Base-by-base conservation (phyloP, 1,140 invertebrate species). In the Brachionus plicatilis region DNA sequence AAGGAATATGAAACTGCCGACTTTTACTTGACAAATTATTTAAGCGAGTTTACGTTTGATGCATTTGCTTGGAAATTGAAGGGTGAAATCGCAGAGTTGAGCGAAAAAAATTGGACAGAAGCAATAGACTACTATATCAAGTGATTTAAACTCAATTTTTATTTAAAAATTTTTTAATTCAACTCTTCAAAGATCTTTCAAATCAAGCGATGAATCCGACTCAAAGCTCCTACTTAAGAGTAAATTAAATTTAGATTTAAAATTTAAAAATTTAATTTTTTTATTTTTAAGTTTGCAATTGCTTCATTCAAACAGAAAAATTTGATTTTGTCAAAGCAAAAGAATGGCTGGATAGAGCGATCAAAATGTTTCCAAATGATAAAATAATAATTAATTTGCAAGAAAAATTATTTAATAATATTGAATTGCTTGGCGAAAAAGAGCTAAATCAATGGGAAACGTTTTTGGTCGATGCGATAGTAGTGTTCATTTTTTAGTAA, bases 31-130 rank as follows among this genome's bases (percentile, higher is more conserved):
- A 68, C 20, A 45, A 82, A 65, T 43, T 82, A 82, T 29, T 17
- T 82, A 12, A 82, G 79, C 29, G 79, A 82, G 56, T 82, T 43
- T 68, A 37, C 79, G 3, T 14, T 66, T 9, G 79, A 82, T 29
- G 37, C 79, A 33, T 68, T 65, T 24, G 79, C 50, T 43, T 82
- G 79, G 79, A 82, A 68, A 82, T 20, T 82, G n/a, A 82, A 68
- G 24, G 79, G 29, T 17, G 53, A 82, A 47, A 60, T 82, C 0
- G 11, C 27, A 29, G 79, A 82, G 5, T 24, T 43, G 9, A 41
- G 20, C 5, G 53, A 82, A 24, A 60, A 82, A 65, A 47, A 82
- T 82, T 82, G 29, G 79, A 17, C 20, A 5, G 24, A 82, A 47
- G 79, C 79, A 11, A 41, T 60, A 12, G 53, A 82, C 2, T 82